phyloP scores from a whole-genome alignment of 1,140 invertebrate species.

The Drosophila tsacasi region DNA sequence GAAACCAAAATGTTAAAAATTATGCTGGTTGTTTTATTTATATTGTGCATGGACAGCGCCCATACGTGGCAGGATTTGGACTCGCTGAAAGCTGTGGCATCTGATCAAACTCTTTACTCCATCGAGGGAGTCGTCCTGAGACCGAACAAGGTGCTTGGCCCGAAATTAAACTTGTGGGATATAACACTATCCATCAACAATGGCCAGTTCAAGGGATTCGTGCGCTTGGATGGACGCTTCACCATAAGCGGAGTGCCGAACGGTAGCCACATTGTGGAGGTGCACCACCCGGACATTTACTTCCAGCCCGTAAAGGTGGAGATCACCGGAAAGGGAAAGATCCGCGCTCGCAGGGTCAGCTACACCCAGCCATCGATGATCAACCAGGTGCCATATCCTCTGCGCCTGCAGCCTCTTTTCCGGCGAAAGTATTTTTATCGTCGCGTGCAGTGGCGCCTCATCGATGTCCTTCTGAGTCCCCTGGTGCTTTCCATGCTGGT shows the following conservation, averaged over 20 bases:
- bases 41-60: background rate
- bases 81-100: background rate
- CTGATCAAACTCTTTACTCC: slow-evolving; percentile 26
- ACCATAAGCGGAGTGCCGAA: slow-evolving; percentile 94
- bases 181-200: slow-evolving; percentile 94
- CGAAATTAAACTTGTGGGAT: slow-evolving; percentile 88
- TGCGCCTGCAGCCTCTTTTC: slow-evolving; percentile 92
- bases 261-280: slow-evolving; percentile 98
- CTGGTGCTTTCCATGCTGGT: slow-evolving; percentile 99
- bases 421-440: slow-evolving; percentile 95
- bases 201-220: slow-evolving; percentile 93
- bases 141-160: slow-evolving; percentile 86
- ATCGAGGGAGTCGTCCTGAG: slow-evolving; percentile 93
- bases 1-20: slow-evolving; percentile 41
- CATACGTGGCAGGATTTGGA: background rate
- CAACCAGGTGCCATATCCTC: slow-evolving; percentile 94
- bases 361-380: slow-evolving; percentile 94
- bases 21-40: slow-evolving; percentile 19
- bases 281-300: slow-evolving; percentile 94
- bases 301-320: slow-evolving; percentile 96
- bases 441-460: slow-evolving; percentile 94
- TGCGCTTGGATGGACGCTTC: slow-evolving; percentile 96
- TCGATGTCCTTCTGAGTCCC: slow-evolving; percentile 97
- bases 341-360: slow-evolving; percentile 96
- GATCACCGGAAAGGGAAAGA: slow-evolving; percentile 98